Conservation (phyloP, 2,888 invertebrate species). For the Calliopum simillimum region DNA sequence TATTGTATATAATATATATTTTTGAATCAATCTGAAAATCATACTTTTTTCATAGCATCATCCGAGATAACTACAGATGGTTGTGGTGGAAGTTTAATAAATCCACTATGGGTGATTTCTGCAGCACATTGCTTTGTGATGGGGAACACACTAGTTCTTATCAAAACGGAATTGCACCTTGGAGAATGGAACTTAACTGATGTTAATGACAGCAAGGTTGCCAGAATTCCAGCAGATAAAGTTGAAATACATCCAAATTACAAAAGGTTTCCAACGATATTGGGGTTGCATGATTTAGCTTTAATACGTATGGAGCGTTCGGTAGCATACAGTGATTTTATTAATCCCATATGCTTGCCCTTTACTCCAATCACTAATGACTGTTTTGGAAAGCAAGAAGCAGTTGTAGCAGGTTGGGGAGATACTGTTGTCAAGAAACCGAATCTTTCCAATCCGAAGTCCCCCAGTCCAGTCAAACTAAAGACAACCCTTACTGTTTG, state of each 20-base stretch:
- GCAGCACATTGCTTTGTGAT: constrained; percentile 84
- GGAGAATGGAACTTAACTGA: constrained; percentile 67
- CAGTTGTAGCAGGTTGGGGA: constrained; percentile 76
- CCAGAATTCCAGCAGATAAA: constrained; percentile 71
- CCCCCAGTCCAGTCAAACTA: constrained; percentile 70
- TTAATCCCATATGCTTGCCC: constrained; percentile 75
- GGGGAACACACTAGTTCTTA: constrained; percentile 75
- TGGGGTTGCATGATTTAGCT: constrained; percentile 79
- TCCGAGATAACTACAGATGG: too few species aligned
- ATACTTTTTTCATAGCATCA: too few species aligned
- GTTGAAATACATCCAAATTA: constrained; percentile 76
- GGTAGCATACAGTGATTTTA: constrained; percentile 70
- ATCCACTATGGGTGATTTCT: constrained; percentile 75
- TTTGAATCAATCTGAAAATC: too few species aligned
- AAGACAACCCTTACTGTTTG: constrained; percentile 69
- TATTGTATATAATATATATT: too few species aligned
- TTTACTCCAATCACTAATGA: constrained; percentile 53
- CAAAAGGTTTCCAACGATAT: constrained; percentile 69
- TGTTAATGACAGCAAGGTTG: constrained; percentile 51
- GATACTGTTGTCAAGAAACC: too few species aligned
- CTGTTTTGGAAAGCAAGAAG: constrained; percentile 62
- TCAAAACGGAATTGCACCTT: constrained; percentile 64
- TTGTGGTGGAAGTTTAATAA: constrained; percentile 80
- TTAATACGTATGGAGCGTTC: constrained; percentile 72
- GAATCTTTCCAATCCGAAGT: constrained; percentile 65